phyloP scores from a whole-genome alignment of 1,140 invertebrate genomes.

The Leguminivora glycinivorella region DNA sequence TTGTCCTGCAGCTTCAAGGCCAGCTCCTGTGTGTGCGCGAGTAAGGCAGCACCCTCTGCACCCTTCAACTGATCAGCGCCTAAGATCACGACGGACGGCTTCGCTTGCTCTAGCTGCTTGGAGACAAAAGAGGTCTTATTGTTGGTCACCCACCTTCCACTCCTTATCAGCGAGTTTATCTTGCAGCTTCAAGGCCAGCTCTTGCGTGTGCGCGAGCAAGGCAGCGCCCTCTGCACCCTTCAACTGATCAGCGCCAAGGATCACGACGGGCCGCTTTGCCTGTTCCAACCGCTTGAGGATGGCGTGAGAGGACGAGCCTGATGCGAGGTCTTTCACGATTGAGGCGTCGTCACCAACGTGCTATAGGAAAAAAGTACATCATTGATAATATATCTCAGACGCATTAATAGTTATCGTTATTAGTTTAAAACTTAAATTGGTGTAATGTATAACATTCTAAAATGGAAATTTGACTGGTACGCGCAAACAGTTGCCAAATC shows the following conservation, averaged over 20 bases:
- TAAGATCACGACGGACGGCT: no score
- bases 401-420: no score
- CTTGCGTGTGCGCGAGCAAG: slow-evolving; percentile 87
- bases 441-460: background rate
- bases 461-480: no score
- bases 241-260: slow-evolving; percentile 93
- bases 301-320: slow-evolving; percentile 85
- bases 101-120: slow-evolving; percentile 86
- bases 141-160: slow-evolving; percentile 58
- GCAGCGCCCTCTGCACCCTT: slow-evolving; percentile 88
- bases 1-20: no score
- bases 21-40: no score
- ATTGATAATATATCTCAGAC: slow-evolving; percentile 10
- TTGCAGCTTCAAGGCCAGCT: slow-evolving; percentile 81
- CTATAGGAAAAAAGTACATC: slow-evolving; percentile 59
- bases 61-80: no score
- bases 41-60: no score
- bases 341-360: slow-evolving; percentile 90
- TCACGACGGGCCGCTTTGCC: slow-evolving; percentile 93
- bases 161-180: slow-evolving; percentile 71
- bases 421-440: no score
- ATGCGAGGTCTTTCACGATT: slow-evolving; percentile 85
- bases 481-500: no score
- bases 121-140: no score
- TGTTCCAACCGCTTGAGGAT: slow-evolving; percentile 86